phyloP scores from a whole-genome alignment of 2,113 vertebrate species.

The Phyllostomus hastatus region DNA sequence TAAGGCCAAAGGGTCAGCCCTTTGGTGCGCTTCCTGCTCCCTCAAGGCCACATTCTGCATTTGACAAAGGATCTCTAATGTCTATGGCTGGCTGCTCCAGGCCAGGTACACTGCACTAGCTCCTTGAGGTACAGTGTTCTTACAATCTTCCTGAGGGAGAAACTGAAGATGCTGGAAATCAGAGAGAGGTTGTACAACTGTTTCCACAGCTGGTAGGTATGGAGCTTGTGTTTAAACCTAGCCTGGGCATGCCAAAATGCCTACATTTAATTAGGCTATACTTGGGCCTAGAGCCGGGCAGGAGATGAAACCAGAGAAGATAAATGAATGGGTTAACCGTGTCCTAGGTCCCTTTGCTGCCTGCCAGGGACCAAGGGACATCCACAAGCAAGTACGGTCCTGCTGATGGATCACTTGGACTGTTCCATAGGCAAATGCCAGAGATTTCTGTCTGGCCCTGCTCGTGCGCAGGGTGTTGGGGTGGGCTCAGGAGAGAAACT shows the following conservation, averaged over 20 bases:
- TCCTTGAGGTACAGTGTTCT: neutral
- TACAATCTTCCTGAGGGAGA: neutral
- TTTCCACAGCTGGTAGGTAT: no score
- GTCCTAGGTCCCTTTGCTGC: neutral
- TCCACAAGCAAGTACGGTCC: neutral
- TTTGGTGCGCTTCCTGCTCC: neutral
- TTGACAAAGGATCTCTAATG: neutral
- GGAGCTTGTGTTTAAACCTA: neutral
- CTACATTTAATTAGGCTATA: neutral
- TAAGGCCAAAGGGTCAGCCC: neutral
- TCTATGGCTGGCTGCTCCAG: neutral
- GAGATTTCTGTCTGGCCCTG: neutral
- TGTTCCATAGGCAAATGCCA: fast-evolving
- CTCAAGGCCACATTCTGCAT: neutral
- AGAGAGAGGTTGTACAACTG: neutral
- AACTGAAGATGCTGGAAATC: neutral
- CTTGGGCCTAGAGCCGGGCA: neutral
- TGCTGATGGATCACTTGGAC: neutral
- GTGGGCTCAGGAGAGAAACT: neutral
- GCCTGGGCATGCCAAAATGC: neutral
- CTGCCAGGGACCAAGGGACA: neutral
- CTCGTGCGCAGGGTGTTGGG: neutral
- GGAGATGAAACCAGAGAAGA: neutral
- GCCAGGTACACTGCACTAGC: neutral
- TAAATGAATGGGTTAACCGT: neutral